Base-by-base conservation (phyloP, 1,140 invertebrate species). In the Drepana arcuata region DNA sequence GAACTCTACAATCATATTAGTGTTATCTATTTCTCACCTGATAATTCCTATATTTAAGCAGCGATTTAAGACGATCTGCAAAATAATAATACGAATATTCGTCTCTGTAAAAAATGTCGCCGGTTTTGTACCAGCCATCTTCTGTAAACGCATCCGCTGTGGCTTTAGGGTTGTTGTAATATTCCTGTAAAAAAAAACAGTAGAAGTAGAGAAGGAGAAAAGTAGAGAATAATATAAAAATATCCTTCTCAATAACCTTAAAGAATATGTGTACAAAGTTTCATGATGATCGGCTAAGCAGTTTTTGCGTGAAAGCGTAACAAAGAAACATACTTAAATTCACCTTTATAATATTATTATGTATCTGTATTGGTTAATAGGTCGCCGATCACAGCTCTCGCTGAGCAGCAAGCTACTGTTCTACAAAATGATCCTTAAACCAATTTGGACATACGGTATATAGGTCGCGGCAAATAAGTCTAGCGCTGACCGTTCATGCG, bases 1-100 rank as follows among this genome's bases (percentile, higher is more conserved):
- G n/a, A n/a, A n/a, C n/a, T n/a, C n/a, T n/a, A n/a, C n/a, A n/a
- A n/a, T n/a, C n/a, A n/a, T n/a, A n/a, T n/a, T n/a, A n/a, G n/a
- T n/a, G n/a, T n/a, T n/a, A n/a, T n/a, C n/a, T n/a, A 12, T 16
- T 15, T 14, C 29, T 23, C 31, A 56, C 53, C 41, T 56, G 53
- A 34, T 48, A 27, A 24, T 14, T 36, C 30, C 33, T 56, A 32
- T 56, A 56, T 15, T 56, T 51, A 6, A 56, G 23, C n/a, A 51
- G 13, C 26, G 41, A 12, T 30, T 48, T 52, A 4, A 32, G 10
- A 10, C 49, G 25, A 1, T 52, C 49, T n/a, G 40, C 45, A 14
- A 42, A 48, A 14, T 43, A 52, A 13, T 35, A 48, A 15, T 43
- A 28, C 7, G 18, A 16, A 9, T 42, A 1, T 6, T 43, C 27